Evolutionary conservation across 2,888 invertebrate species (phyloP).

Genomic region (Apodemia hepburni): DNA sequence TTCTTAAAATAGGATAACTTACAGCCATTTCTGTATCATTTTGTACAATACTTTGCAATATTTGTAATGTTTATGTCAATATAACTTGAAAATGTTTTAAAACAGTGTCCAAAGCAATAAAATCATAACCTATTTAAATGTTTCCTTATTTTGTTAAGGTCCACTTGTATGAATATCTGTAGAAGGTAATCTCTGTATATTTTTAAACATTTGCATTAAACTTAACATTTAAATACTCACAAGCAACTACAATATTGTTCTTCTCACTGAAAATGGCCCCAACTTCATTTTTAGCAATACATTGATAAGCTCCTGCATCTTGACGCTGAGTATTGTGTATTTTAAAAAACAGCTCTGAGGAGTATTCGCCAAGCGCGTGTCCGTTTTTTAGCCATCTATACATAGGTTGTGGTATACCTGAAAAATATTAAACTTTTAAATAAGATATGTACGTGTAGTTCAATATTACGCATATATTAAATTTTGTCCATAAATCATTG

Average conservation of each 20-base stretch:
- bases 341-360: conserved; percentile 90
- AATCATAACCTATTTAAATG: too few relatives aligned
- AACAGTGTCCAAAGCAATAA: too few relatives aligned
- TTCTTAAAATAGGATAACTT: too few relatives aligned
- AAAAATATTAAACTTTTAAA: conserved; percentile 30
- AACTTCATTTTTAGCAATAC: conserved; percentile 94
- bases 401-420: conserved; percentile 95
- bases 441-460: not conserved
- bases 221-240: conserved; percentile 82
- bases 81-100: too few relatives aligned
- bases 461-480: not conserved
- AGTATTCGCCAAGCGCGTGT: conserved; percentile 87
- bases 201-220: not conserved
- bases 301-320: conserved; percentile 95
- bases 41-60: too few relatives aligned
- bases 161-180: not conserved
- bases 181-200: not conserved
- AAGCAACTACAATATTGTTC: conserved; percentile 93
- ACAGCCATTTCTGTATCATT: too few relatives aligned
- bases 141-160: too few relatives aligned
- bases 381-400: conserved; percentile 96
- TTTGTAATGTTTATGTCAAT: too few relatives aligned
- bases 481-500: too few relatives aligned
- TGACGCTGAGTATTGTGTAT: conserved; percentile 89
- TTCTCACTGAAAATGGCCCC: conserved; percentile 96